phyloP scores from a whole-genome alignment of 2,888 invertebrate species.

The Epirrhoe tristata region DNA sequence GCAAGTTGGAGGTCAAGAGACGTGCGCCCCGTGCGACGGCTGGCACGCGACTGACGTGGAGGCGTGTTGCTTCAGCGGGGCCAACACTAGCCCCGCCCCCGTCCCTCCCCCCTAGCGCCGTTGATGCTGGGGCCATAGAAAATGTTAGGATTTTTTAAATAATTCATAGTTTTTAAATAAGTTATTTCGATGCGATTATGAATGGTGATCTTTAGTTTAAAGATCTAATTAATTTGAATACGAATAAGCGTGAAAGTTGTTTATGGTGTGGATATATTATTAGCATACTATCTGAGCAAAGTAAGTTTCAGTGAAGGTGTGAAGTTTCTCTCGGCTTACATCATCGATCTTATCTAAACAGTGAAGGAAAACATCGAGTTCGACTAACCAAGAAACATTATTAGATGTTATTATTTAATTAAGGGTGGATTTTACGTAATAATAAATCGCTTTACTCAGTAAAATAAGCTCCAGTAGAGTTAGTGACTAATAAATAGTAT shows the following conservation, averaged over 20 bases:
- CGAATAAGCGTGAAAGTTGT: not conserved
- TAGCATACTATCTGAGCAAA: not conserved
- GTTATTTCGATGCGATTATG: not conserved
- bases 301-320: too few relatives aligned
- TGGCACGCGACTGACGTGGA: constrained; percentile 63
- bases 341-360: too few relatives aligned
- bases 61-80: constrained; percentile 52
- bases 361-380: too few relatives aligned
- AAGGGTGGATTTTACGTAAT: too few relatives aligned
- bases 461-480: too few relatives aligned
- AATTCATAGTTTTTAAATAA: not conserved
- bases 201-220: not conserved
- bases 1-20: constrained; percentile 39
- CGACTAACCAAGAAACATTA: too few relatives aligned
- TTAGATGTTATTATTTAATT: too few relatives aligned
- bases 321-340: too few relatives aligned
- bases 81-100: constrained; percentile 62
- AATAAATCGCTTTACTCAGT: too few relatives aligned
- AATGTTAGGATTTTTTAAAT: constrained; percentile 10
- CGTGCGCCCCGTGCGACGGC: constrained; percentile 56
- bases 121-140: constrained; percentile 48
- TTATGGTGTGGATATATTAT: not conserved
- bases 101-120: constrained; percentile 52
- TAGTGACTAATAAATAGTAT: too few relatives aligned
- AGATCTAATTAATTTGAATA: not conserved